Base-by-base conservation (phyloP, 2,113 vertebrate species). In the Empidonax traillii region DNA sequence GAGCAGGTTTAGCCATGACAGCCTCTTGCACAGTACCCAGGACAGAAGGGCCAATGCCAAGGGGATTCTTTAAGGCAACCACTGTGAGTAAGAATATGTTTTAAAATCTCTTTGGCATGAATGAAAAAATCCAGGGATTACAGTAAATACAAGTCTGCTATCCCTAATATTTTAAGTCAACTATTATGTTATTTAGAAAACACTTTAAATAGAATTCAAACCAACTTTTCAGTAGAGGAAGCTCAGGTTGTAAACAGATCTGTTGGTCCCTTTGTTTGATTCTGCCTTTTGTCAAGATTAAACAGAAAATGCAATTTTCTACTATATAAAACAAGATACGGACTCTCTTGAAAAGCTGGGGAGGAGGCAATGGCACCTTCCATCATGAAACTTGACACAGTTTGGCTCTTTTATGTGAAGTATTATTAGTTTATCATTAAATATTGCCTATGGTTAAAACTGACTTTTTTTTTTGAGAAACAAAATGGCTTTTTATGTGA, bases 141-240 rank as follows among this genome's bases (percentile, higher is more conserved):
- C 52, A 81, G 18, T 49, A 90, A 69, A 90, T 41, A 59, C 33
- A 76, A 79, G 23, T 37, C 35, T 55, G 22, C 24, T 71, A 61
- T 62, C 65, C 56, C 76, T 76, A 84, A 85, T 91, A 69, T 90
- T 81, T 85, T 88, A 84, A 88, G 30, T 85, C 69, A 93, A 76
- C 84, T 75, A 62, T 88, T 80, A 35, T 33, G 59, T 37, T 84
- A n/a, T 63, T 77, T n/a, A 47, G 79, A 76, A 93, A 81, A 85
- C 43, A 62, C 13, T 87, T 81, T 31, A 43, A 81, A 20, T 35
- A 30, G 74, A 88, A 76, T 88, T 85, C 69, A 66, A 37, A 59
- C n/a, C 23, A 69, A 55, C 58, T 58, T 80, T 84, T 72, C 55
- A 79, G 66, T 23, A 52, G 30, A 56, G 53, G 28, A 39, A 84